A percentile compares a stretch with the other conserved stretches of the same genome.
Conservation (phyloP, 2,113 vertebrate species). For the Epinephelus lanceolatus region DNA sequence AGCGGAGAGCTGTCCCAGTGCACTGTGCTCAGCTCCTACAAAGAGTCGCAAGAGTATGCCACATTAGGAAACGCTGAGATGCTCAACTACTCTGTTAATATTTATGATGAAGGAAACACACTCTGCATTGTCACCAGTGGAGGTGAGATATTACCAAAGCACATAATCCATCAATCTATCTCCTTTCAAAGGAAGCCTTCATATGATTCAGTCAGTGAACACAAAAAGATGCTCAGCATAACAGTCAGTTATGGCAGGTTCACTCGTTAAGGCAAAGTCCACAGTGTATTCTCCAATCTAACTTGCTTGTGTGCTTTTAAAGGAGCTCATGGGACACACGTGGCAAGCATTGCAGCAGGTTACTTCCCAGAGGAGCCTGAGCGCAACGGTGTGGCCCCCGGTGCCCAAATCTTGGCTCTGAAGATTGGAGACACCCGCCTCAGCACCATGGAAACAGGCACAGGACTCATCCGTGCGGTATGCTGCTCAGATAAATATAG, state of each 20-base stretch:
- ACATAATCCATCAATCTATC: neutral
- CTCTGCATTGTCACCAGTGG: conserved; percentile 98
- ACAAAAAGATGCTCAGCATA: neutral
- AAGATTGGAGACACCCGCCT: conserved; percentile 97
- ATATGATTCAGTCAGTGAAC: neutral
- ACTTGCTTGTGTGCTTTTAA: conserved; percentile 23
- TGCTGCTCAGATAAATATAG: conserved; percentile 20
- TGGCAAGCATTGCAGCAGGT: conserved; percentile 98
- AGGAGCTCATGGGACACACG: conserved; percentile 98
- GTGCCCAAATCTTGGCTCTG: conserved; percentile 95
- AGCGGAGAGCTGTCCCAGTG: conserved; percentile 89
- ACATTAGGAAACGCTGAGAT: conserved; percentile 96
- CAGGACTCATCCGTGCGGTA: conserved; percentile 97
- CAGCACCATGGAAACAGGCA: conserved; percentile 99
- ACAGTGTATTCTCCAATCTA: neutral
- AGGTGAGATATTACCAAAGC: conserved; percentile 82
- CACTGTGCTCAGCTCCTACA: conserved; percentile 91
- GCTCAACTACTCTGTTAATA: conserved; percentile 97
- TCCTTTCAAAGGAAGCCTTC: neutral
- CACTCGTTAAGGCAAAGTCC: neutral
- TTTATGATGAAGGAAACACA: conserved; percentile 96
- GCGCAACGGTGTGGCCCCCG: conserved; percentile 94
- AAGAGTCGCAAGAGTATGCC: conserved; percentile 92
- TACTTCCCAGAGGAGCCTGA: conserved; percentile 97
- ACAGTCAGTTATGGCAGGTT: neutral